Base-by-base conservation (phyloP, 2,113 vertebrate species). In the Nibea albiflora region DNA sequence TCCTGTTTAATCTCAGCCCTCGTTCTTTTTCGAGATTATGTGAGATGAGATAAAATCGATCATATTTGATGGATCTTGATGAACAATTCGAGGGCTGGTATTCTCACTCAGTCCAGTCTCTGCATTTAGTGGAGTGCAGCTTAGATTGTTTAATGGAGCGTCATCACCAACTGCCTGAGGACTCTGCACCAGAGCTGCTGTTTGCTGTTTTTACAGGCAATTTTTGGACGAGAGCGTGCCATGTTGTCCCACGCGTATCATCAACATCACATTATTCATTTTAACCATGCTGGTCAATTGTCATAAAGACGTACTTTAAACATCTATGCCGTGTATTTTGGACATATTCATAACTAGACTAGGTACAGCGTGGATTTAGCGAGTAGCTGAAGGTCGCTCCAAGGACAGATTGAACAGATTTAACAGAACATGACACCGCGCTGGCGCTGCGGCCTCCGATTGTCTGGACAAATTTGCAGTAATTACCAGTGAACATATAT, bases 31-130 rank as follows among this genome's bases (percentile, higher is more conserved):
- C 17, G 56, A 39, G 52, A 26, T 53, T 46, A 58, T 72, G 31
- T 61, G 54, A 66, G 58, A 80, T 57, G 15, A 54, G 19, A 28
- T 22, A 16, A 71, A 70, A 66, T 58, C 4, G 9, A 42, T 47
- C 15, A 31, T 46, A 22, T 61, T 53, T 63, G 19, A 73, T 35
- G 24, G 52, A 19, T 69, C 39, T 52, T 52, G 10, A 70, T 60
- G 24, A 65, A 52, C 46, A 31, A 35, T 31, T 69, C 42, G 4
- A 24, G 17, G 22, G 28, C 70, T 78, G 6, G 57, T 72, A 49
- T 42, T 53, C 60, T 54, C 49, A 64, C 50, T 52, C 42, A 44
- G 44, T 12, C 14, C 4, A 44, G 44, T 12, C 14, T 3, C 11
- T 4, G 8, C 3, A 26, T 56, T 49, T 57, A 39, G 17, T 35